Conservation (phyloP, 2,797 vertebrate species). For the Syncerus caffer region DNA sequence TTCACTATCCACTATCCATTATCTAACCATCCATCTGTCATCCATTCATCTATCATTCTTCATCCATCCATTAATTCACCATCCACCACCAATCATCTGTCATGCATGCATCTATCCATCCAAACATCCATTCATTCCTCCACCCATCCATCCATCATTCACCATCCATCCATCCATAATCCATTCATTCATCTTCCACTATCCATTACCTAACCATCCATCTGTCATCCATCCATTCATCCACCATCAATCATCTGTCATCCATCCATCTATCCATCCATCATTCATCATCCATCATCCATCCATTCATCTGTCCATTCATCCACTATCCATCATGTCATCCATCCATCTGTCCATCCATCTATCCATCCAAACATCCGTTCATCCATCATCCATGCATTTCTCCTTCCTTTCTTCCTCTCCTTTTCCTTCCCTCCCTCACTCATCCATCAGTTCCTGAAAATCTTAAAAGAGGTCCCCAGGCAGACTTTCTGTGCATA, state of each 20-base stretch:
- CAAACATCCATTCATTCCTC: not conserved
- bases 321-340: not conserved
- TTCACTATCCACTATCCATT: not conserved
- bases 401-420: not conserved
- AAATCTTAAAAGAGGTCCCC: not conserved
- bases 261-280: not conserved
- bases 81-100: not conserved
- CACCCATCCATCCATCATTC: not conserved
- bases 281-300: not conserved
- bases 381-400: not conserved
- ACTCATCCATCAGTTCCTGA: not conserved
- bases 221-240: not conserved
- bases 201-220: not conserved
- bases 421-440: not conserved
- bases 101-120: not conserved
- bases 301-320: not conserved
- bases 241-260: not conserved
- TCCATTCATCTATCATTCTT: not conserved
- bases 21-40: not conserved
- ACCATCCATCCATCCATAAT: not conserved
- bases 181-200: not conserved
- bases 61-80: not conserved
- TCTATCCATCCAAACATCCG: not conserved
- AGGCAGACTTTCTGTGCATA: not conserved
- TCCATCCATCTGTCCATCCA: not conserved